Evolutionary conservation across 2,888 invertebrate species (phyloP), one percentile per base, ranked within the genome.

Genomic region (Gymnoscelis rufifasciata): DNA sequence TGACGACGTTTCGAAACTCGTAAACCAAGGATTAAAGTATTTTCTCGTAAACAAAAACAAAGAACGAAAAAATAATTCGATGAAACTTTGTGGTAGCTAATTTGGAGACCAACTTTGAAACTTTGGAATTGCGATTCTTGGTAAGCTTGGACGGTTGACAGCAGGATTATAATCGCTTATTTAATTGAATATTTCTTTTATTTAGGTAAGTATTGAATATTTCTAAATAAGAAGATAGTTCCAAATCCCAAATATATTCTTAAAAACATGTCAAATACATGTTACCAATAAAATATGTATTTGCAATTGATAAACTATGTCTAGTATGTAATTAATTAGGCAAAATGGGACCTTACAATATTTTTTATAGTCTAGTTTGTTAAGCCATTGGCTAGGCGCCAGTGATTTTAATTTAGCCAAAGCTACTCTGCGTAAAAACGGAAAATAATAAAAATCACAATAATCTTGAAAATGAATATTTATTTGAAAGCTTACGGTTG

Each of bases 21-120:
- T 11, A 7, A 19, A 19, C 35, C 7, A 23, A 6, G 19, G 35
- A 35, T 35, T 35, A 35, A 19, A 35, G 19, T 19, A 19, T 19
- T 35, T 23, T 35, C 19, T 35, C 19, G 11, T 23, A 19, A 23
- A 35, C 35, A 19, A 35, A n/a, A 35, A 35, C 35, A 35, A 35
- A 23, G 15, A 33, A 35, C 7, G n/a, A 35, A 35, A 35, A 35
- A 35, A 35, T 10, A 23, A 35, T 35, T 35, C 35, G 7, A 23
- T 23, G 35, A 35, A 35, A 23, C 19, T 23, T 35, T 35, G 19
- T 11, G 11, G 7, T 35, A 19, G 35, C 35, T 35, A 35, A 35
- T 35, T 19, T 35, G 19, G 35, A 11, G 35, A 35, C 19, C 35
- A 23, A 10, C 10, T 35, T 35, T 19, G 3, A 11, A 35, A 35